Base-by-base conservation (phyloP, 2,888 invertebrate genomes). In the Sphecodes monilicornis region DNA sequence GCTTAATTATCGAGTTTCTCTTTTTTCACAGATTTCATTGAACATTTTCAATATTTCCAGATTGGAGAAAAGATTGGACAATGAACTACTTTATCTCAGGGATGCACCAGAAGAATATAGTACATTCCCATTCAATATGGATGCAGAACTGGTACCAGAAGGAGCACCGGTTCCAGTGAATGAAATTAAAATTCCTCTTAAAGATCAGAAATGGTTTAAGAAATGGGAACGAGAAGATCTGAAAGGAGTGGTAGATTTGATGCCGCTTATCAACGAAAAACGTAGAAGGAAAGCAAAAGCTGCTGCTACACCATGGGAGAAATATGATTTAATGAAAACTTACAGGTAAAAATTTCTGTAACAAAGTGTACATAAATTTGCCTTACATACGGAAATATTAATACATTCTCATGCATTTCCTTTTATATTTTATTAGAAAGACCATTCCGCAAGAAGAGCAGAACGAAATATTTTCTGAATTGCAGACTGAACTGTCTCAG, bases 71-170 rank as follows among this genome's bases (percentile, higher is more conserved):
- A 96, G 99, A 76, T 95, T 99, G 32, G 99, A 99, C 95, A 97
- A 98, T 41, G 97, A 98, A 91, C 95, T 99, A 72, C 96, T 96
- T 26, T 99, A 99, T 94, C 96, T 99, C 73, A 95, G 98, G 90
- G 99, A 99, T 96, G 98, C 98, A 2, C 96, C 98, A 64, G 97
- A 97, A 0, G 98, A 99, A 94, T 99, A 98, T 94, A 98, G 98
- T 93, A 99, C 98, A 3, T 97, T 99, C 93, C 97, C 98, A 88
- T 96, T 98, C 80, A 97, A 99, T 92, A 98, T 99, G 98, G 98
- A 98, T 91, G 96, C 97, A 1, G 98, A 98, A 94, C 95, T 96
- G 79, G 95, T 97, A 64, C 97, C 97, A 1, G 98, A 98, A 93
- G 98, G 97, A 32, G 95, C 96, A 8, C 95, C 97, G 5, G 97